Percentiles rank a stretch among this genome's conserved stretches.
Conservation (phyloP, 2,888 invertebrate genomes). For the Agrypnus murinus region DNA sequence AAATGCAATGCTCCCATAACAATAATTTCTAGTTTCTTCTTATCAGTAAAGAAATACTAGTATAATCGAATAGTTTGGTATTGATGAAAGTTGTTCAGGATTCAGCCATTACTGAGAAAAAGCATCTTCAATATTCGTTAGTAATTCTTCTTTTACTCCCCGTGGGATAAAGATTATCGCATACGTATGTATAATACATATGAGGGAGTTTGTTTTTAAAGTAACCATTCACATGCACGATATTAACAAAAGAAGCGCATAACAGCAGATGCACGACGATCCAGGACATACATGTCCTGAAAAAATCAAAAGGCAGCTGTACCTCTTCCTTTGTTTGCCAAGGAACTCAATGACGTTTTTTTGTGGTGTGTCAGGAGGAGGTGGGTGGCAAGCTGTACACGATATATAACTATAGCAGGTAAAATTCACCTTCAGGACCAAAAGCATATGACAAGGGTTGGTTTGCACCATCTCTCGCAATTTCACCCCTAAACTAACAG, state of each 20-base stretch:
- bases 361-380: constrained; percentile 53
- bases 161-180: neutral
- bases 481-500: constrained; percentile 37
- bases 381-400: constrained; percentile 65
- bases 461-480: constrained; percentile 44
- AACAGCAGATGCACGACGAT: constrained; percentile 49
- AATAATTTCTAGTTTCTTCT: too few species aligned
- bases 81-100: too few species aligned
- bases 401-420: constrained; percentile 57
- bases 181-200: neutral
- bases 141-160: neutral
- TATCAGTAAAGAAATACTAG: too few species aligned
- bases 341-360: constrained; percentile 51
- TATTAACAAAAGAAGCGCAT: constrained; percentile 13
- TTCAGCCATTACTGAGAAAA: neutral
- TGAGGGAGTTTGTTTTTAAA: constrained; percentile 18
- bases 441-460: constrained; percentile 49
- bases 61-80: too few species aligned
- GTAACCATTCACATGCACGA: constrained; percentile 22
- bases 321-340: constrained; percentile 48
- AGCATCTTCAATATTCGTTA: neutral
- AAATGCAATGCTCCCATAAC: too few species aligned
- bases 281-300: constrained; percentile 47
- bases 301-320: constrained; percentile 55
- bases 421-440: constrained; percentile 57